Base-by-base conservation (phyloP, 2,797 vertebrate genomes). In the Podargus strigoides region DNA sequence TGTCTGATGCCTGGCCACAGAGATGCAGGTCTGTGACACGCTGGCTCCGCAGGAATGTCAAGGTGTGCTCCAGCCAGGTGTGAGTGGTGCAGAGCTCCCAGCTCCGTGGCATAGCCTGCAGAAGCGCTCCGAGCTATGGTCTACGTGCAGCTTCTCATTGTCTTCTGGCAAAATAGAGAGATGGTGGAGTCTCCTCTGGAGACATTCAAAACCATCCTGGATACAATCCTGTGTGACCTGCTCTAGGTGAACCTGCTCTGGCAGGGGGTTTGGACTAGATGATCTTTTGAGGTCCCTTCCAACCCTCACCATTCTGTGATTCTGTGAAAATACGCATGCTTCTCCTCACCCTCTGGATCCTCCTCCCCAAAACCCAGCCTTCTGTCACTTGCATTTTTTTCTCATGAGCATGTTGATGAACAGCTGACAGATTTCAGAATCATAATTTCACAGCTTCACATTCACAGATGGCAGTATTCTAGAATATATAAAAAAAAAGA, bases 381-480 rank as follows among this genome's bases (percentile, higher is more conserved):
- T 91, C 85, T 94, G 76, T 73, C 17, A 1, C 81, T 96, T 75
- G 53, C 42, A 42, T 66, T 93, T 94, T 83, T 87, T 91, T 66
- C 47, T 89, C 36, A 69, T 1, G 9, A 90, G 46, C 53, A 64
- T 82, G 59, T 80, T 84, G 89, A 85, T 80, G 94, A 88, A 93
- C 80, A 95, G 94, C 83, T 93, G 94, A 94, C 93, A 93, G 83
- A 82, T 89, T 90, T 97, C 90, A 88, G 88, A 93, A 81, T 94
- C 86, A 49, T 82, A 18, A 70, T 93, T 94, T 94, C 83, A 77
- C 93, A 92, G 90, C 86, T 95, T 97, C 30, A 7, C 18, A 18
- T 85, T 91, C 11, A 0, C 85, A 94, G 93, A 93, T 96, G 95
- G 74, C 63, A 90, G 64, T 78, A 96, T 90, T 79, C 93, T 56